Conservation (phyloP, 2,113 vertebrate species). For the Pipra filicauda region DNA sequence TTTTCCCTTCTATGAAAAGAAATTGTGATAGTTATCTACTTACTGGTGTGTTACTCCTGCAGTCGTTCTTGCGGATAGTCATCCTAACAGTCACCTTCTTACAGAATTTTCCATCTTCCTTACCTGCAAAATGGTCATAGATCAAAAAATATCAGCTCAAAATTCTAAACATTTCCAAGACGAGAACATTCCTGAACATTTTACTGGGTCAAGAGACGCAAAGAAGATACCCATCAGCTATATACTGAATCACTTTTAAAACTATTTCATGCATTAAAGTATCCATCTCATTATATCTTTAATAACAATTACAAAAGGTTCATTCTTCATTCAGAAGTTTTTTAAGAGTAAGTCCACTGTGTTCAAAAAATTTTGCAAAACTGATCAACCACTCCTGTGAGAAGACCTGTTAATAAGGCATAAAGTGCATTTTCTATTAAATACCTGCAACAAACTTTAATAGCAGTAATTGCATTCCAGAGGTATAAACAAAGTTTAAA, state of each 20-base stretch:
- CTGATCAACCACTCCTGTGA: not conserved
- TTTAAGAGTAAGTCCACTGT: not conserved
- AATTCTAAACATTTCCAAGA: not conserved
- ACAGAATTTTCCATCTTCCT: conserved; percentile 97
- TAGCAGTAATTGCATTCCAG: not conserved
- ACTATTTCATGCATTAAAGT: not conserved
- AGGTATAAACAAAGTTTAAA: not conserved
- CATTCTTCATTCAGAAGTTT: not conserved
- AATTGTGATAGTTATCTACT: not conserved
- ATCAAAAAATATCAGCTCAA: conserved; percentile 12
- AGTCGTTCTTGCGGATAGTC: conserved; percentile 98
- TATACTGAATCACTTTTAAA: not conserved
- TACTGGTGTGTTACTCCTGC: conserved; percentile 94
- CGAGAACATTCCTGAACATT: not conserved
- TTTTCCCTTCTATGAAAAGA: not conserved
- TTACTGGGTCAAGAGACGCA: not conserved
- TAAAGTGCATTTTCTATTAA: not conserved
- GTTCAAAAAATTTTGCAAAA: not conserved
- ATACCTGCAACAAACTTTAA: not conserved
- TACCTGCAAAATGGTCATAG: conserved; percentile 78
- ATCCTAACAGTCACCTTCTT: conserved; percentile 98
- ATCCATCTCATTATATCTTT: not conserved
- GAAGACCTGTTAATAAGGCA: not conserved
- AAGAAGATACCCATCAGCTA: not conserved
- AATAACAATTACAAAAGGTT: not conserved